Percentiles rank a stretch among this genome's conserved stretches.
Evolutionary conservation across 2,888 invertebrate genomes (phyloP).

Genomic region (Stomorhina lunata): DNA sequence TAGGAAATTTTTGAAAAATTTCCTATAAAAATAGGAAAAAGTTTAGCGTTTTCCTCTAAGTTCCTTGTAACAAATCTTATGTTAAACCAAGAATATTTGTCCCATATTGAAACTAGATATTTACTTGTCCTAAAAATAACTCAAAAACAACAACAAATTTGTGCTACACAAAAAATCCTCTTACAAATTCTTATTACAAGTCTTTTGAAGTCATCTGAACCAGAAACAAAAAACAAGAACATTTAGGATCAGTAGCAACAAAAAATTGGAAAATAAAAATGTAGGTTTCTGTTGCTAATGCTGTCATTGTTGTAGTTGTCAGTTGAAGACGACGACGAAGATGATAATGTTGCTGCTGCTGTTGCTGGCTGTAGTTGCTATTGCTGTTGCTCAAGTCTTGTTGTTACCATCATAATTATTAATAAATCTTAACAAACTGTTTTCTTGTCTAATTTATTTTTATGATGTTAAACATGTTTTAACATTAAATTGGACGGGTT

Average conservation of each 20-base stretch:
- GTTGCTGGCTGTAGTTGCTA: neutral
- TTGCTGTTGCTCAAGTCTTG: constrained; percentile 4
- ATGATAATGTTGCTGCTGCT: neutral
- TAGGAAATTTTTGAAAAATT: too few relatives aligned
- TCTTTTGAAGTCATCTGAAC: constrained; percentile 21
- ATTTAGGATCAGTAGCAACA: neutral
- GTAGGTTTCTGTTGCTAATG: constrained; percentile 42
- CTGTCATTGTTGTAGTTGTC: constrained; percentile 31
- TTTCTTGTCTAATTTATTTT: constrained; percentile 53
- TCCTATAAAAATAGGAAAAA: too few relatives aligned
- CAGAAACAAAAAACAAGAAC: constrained; percentile 19
- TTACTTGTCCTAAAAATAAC: neutral
- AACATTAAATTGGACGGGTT: constrained; percentile 33
- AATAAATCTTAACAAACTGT: constrained; percentile 56
- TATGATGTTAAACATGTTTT: constrained; percentile 41
- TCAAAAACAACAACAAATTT: constrained; percentile 2
- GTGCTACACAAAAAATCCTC: constrained; percentile 28
- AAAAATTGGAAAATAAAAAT: constrained; percentile 9
- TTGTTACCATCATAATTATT: constrained; percentile 50
- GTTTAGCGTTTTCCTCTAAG: too few relatives aligned
- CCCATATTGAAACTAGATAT: too few relatives aligned
- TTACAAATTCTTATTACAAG: constrained; percentile 29
- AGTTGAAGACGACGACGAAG: neutral
- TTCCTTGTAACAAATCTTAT: too few relatives aligned
- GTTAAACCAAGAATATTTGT: too few relatives aligned